Evolutionary conservation across 2,888 invertebrate species (phyloP), one percentile per base, ranked within the genome.

Genomic region (Orchesella flavescens): DNA sequence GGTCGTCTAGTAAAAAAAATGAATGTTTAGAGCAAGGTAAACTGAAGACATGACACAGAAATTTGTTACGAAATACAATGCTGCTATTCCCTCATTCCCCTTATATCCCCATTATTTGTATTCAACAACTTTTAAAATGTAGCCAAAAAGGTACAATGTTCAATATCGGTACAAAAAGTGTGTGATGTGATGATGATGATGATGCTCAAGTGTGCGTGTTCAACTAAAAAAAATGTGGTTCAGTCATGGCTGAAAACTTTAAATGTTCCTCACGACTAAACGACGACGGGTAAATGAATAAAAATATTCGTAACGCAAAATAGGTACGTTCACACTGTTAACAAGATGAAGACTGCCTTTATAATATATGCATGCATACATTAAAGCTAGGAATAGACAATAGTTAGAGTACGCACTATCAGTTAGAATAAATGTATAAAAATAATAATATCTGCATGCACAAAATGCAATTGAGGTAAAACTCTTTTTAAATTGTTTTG

Each of bases 21-120:
- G 57, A 68, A 76, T 66, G 76, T 66, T 66, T 55, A 55, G 69
- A 68, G 68, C 77, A 77, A 77, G 77, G 77, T 77, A 77, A 77
- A 53, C 59, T 61, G 43, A 24, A 68, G 24, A 69, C 53, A 69
- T 77, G 77, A 77, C 77, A 79, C 72, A 79, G 63, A 79, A 79
- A 79, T 49, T 72, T 72, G 63, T 71, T 71, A 57, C 69, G 69
- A 69, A 77, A 69, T 59, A 23, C 55, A 77, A 77, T 76, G 57
- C 66, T 76, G 57, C 66, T 55, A 68, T 53, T 65, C 76, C 66
- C 55, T 57, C 68, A 69, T 57, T 17, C 59, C 49, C n/a, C 13
- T 72, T 49, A 19, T 34, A 59, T 72, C 34, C 57, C 72, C 76
- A 68, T 68, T 55, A 76, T 61, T 61, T 61, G 61, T 23, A 24